Evolutionary conservation across 2,797 vertebrate genomes (phyloP).

Genomic region (Uromys caudimaculatus): DNA sequence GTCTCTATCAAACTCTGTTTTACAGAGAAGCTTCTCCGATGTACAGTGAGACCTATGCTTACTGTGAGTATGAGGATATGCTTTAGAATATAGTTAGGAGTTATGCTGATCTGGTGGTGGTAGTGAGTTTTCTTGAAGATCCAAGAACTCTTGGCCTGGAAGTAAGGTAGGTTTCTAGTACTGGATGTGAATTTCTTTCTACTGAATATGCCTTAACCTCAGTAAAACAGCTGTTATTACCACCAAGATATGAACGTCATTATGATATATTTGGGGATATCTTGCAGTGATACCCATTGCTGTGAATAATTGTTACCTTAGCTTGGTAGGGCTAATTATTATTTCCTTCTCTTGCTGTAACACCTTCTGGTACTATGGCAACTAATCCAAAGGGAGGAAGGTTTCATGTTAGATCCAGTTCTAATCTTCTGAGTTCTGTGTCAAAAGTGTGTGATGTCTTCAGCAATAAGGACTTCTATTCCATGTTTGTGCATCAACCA

Average conservation of each 20-base stretch:
- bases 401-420: background rate
- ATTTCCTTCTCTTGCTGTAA: background rate
- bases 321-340: background rate
- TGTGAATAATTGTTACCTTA: background rate
- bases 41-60: background rate
- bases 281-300: background rate
- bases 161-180: background rate
- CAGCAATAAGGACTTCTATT: no score
- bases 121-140: background rate
- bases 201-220: background rate
- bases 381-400: background rate
- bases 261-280: background rate
- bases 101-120: accelerated
- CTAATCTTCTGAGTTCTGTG: background rate
- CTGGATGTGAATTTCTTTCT: background rate
- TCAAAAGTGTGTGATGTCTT: background rate
- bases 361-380: background rate
- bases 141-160: background rate
- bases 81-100: background rate
- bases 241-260: background rate
- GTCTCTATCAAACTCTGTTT: background rate
- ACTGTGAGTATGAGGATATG: background rate
- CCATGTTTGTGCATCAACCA: background rate
- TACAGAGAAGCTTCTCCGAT: background rate
- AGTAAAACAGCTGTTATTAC: background rate